Evolutionary conservation across 2,888 invertebrate genomes (phyloP), one percentile per base, ranked within the genome.

Genomic region (Rhamnusium bicolor): DNA sequence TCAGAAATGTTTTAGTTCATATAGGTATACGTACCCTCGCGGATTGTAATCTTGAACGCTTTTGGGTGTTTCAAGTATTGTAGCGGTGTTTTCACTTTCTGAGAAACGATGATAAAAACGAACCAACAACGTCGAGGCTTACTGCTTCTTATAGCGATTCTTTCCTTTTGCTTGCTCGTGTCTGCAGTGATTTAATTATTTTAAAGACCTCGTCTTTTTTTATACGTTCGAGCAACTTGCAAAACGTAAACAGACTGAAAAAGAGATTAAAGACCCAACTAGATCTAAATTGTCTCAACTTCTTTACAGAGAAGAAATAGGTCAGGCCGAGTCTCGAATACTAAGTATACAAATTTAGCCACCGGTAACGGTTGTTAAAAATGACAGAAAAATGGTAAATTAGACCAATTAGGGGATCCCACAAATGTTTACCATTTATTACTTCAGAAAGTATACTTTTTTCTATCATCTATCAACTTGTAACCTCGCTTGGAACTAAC

Each of bases 131-230:
- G 63, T 24, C 63, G 53, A 65, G 14, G 65, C 65, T 18, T 54
- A 53, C 51, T 6, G 16, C 56, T 29, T 56, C 56, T 56, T 56
- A 12, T 24, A 46, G 21, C n/a, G 27, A 24, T 46, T 24, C 62
- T 24, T 40, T 46, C 12, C 18, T 14, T 49, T 27, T 27, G 27
- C 32, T 1, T 19, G 12, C 27, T 49, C 49, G 16, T 78, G 70
- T 80, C 80, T 79, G 77, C 74, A 72, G 75, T 79, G 69, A 72
- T 76, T 69, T 69, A 69, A 69, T 62, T 77, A 69, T 56, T 71
- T 49, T 72, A 76, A 18, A 18, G 46, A 53, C 32, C 66, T 67
- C 18, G 67, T 7, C 54, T 12, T 10, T 51, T 69, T 69, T 69
- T 4, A 4, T 24, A 4, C n/a, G 12, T n/a, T n/a, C 5, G 1